Conservation (phyloP, 2,888 invertebrate genomes). For the Lithophane ornitopus region DNA sequence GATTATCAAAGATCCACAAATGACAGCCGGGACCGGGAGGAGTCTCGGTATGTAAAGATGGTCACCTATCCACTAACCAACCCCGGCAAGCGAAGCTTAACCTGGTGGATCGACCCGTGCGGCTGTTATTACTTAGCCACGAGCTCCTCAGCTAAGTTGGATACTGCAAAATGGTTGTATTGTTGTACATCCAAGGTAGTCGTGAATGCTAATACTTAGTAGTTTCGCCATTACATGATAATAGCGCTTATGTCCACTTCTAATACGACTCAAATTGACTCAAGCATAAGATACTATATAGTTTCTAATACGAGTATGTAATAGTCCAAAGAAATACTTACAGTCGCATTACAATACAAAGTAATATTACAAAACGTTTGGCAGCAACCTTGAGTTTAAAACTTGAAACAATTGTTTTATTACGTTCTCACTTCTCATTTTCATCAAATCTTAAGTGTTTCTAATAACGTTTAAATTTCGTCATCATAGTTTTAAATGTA, state of each 20-base stretch:
- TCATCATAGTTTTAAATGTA: neutral
- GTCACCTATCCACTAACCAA: too few relatives aligned
- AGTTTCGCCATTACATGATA: neutral
- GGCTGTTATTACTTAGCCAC: too few relatives aligned
- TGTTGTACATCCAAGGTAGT: too few relatives aligned
- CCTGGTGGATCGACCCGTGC: too few relatives aligned
- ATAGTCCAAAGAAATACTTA: neutral
- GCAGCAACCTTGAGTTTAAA: slow-evolving; percentile 36
- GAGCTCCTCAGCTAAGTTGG: neutral
- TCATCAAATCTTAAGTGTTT: slow-evolving; percentile 14
- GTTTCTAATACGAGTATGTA: slow-evolving; percentile 20
- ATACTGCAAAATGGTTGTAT: neutral
- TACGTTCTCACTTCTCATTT: slow-evolving; percentile 29
- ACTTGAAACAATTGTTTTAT: slow-evolving; percentile 28
- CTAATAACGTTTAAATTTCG: slow-evolving; percentile 14
- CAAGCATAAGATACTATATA: neutral
- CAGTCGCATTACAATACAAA: slow-evolving; percentile 38
- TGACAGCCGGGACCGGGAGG: too few relatives aligned
- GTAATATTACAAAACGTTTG: slow-evolving; percentile 28
- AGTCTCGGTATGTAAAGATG: too few relatives aligned
- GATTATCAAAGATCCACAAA: too few relatives aligned
- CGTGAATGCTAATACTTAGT: too few relatives aligned
- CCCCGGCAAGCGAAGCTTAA: too few relatives aligned
- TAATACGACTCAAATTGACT: neutral
- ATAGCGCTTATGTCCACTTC: neutral